Conservation (phyloP, 2,113 vertebrate genomes). For the Pitta sordida region DNA sequence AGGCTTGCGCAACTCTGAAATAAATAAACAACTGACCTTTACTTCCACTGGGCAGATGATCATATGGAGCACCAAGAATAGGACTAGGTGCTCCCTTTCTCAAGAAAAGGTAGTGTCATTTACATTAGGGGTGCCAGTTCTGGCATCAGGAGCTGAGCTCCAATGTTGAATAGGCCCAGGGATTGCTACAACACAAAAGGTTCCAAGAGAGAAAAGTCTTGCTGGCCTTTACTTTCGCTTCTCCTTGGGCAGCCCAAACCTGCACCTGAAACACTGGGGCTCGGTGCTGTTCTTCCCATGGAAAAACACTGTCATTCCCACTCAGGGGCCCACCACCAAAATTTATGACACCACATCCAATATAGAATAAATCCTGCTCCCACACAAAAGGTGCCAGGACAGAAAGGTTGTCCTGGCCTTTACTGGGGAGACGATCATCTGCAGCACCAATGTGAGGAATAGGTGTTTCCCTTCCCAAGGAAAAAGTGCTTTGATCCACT, state of each 20-base stretch:
- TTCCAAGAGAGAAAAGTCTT: not conserved
- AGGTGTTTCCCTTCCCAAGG: not conserved
- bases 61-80: not conserved
- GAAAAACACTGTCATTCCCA: not conserved
- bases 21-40: not conserved
- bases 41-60: not conserved
- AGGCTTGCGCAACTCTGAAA: not conserved
- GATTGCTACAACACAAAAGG: not conserved
- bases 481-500: not conserved
- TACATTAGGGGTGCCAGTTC: not conserved
- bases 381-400: not conserved
- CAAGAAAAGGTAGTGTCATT: not conserved
- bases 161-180: not conserved
- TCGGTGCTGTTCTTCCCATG: not conserved
- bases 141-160: not conserved
- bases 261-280: not conserved
- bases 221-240: not conserved
- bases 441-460: not conserved
- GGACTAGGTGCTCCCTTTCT: not conserved
- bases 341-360: not conserved
- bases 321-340: not conserved
- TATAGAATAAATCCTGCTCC: not conserved
- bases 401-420: not conserved
- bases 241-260: not conserved
- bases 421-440: not conserved